A percentile compares a stretch with the other conserved stretches of the same genome.
Conservation (phyloP, 53 echinoderm and acorn worm species). For the Zoroaster sp. region DNA sequence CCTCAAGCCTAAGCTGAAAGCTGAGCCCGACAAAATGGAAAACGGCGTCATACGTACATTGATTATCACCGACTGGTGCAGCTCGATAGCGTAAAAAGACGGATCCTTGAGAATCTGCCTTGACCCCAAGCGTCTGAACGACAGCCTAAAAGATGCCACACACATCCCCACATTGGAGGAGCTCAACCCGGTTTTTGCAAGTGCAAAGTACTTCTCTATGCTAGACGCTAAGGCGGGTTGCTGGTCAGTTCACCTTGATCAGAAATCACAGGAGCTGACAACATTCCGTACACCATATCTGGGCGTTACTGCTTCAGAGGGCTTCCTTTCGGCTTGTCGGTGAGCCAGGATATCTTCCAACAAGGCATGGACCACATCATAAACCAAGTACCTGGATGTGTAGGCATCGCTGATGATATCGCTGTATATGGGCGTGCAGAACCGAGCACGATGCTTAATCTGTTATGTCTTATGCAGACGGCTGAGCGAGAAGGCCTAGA, state of each 20-base stretch:
- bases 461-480: constrained; percentile 23
- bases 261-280: constrained; percentile 52
- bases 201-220: too few species aligned
- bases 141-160: too few species aligned
- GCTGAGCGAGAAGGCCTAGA: constrained; percentile 61
- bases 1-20: too few species aligned
- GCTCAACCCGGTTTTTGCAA: too few species aligned
- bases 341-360: constrained; percentile 77
- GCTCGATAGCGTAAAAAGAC: constrained; percentile 59
- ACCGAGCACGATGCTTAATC: constrained; percentile 44
- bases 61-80: constrained; percentile 62
- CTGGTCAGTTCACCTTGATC: constrained; percentile 63
- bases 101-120: constrained; percentile 41
- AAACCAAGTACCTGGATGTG: constrained; percentile 47
- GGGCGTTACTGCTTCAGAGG: constrained; percentile 67
- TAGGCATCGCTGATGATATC: constrained; percentile 54
- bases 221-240: constrained; percentile 64
- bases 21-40: too few species aligned
- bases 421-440: constrained; percentile 33
- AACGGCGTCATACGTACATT: constrained; percentile 47
- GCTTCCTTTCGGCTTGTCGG: constrained; percentile 58
- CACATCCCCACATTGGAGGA: too few species aligned
- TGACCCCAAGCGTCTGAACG: too few species aligned
- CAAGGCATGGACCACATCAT: constrained; percentile 62
- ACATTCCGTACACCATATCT: constrained; percentile 68